A percentile compares a stretch with the other conserved stretches of the same genome.
These are phyloP conservation scores for Stenopsyche tienmushanensis DNA, from an alignment of 1,140 invertebrate species.

Conservation along the genomic window DNA sequence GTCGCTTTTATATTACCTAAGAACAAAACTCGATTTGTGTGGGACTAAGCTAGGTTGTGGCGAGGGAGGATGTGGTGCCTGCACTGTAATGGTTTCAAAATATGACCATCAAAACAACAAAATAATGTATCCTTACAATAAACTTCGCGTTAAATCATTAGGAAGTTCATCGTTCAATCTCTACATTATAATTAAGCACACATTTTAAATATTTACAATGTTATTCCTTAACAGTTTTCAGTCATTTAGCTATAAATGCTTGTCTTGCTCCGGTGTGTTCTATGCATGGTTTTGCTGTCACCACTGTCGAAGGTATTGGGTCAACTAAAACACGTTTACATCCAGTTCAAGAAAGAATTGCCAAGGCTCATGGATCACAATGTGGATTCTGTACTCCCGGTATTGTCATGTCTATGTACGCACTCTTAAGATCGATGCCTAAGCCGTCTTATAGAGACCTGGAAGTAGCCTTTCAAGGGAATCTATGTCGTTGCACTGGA, in stretches of 20 bases:
- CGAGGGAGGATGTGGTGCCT: conserved; percentile 93
- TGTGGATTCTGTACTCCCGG: conserved; percentile 92
- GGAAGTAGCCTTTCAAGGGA: conserved; percentile 85
- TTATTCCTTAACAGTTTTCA: conserved; percentile 49
- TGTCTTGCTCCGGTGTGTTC: conserved; percentile 83
- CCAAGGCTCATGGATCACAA: conserved; percentile 85
- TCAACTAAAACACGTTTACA: conserved; percentile 71
- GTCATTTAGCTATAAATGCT: conserved; percentile 87
- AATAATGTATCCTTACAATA: conserved; percentile 71
- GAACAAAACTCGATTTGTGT: conserved; percentile 75
- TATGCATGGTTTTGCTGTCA: conserved; percentile 82
- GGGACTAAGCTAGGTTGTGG: conserved; percentile 93
- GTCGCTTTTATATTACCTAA: conserved; percentile 80
- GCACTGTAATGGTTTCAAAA: conserved; percentile 90
- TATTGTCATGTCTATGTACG: conserved; percentile 94
- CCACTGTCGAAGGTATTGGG: conserved; percentile 87
- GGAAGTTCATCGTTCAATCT: neutral
- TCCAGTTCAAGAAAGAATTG: conserved; percentile 83
- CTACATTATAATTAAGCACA: conserved; percentile 36
- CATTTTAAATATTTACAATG: neutral
- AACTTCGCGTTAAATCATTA: neutral
- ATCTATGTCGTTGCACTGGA: conserved; percentile 88
- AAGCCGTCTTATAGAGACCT: conserved; percentile 69
- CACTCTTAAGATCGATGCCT: conserved; percentile 67
- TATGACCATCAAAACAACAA: conserved; percentile 61